Conservation (phyloP, 2,888 invertebrate species). For the Drepana falcataria region DNA sequence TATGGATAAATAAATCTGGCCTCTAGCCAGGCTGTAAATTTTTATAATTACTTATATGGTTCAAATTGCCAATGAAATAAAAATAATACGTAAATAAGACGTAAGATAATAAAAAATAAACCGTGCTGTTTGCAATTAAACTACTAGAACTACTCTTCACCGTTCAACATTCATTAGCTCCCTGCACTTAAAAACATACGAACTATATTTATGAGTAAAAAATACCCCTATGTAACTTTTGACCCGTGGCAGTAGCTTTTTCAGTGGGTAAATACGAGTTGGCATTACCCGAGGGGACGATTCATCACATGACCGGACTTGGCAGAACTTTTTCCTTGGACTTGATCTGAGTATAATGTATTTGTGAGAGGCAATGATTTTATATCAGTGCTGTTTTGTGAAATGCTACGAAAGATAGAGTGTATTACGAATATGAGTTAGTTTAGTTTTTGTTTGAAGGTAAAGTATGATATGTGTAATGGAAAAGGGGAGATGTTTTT, state of each 20-base stretch:
- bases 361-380: constrained; percentile 26
- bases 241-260: constrained; percentile 27
- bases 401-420: constrained; percentile 2
- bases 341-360: constrained; percentile 21
- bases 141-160: background rate
- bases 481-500: too few relatives aligned
- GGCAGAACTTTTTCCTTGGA: constrained; percentile 15
- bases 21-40: too few relatives aligned
- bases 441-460: background rate
- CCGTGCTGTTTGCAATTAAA: background rate
- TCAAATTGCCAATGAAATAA: too few relatives aligned
- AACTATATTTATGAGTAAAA: constrained; percentile 11
- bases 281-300: constrained; percentile 41
- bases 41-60: too few relatives aligned
- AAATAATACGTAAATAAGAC: too few relatives aligned
- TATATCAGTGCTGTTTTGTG: constrained; percentile 17
- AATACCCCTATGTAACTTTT: constrained; percentile 12
- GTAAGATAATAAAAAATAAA: too few relatives aligned
- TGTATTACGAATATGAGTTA: background rate
- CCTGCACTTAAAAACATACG: background rate
- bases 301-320: constrained; percentile 37
- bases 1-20: too few relatives aligned
- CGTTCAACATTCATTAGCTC: background rate
- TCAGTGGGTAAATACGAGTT: constrained; percentile 33
- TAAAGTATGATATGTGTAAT: background rate